These are phyloP conservation scores for Macaria notata DNA, from an alignment of 2,888 invertebrate species.

Conservation along the genomic window DNA sequence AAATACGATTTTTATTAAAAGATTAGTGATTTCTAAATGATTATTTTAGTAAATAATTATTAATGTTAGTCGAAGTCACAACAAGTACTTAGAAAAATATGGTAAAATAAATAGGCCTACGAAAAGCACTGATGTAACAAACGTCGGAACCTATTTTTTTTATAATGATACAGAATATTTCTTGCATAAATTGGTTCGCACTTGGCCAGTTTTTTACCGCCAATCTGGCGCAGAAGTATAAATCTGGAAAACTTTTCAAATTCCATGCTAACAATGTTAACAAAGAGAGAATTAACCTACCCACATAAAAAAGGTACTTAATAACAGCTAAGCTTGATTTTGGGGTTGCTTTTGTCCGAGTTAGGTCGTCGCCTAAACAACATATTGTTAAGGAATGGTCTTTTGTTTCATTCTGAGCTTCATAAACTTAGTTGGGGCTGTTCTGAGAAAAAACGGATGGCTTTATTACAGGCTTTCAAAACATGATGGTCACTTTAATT, in stretches of 20 bases:
- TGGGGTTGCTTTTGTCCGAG: slow-evolving; percentile 43
- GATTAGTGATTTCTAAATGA: no score
- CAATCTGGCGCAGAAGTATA: slow-evolving; percentile 29
- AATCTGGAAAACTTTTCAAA: slow-evolving; percentile 29
- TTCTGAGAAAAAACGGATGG: slow-evolving; percentile 1
- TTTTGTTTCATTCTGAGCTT: slow-evolving; percentile 24
- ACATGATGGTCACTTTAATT: background rate
- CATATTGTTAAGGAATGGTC: slow-evolving; percentile 30
- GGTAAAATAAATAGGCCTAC: no score
- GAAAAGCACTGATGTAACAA: no score
- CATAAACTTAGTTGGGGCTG: slow-evolving; percentile 12
- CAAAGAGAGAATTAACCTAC: slow-evolving; percentile 32
- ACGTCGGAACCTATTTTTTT: no score
- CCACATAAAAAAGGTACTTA: slow-evolving; percentile 38
- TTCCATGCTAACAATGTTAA: slow-evolving; percentile 29
- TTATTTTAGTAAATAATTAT: no score
- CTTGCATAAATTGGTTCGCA: no score
- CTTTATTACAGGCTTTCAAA: background rate
- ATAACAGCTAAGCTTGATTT: slow-evolving; percentile 40
- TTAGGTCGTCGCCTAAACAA: slow-evolving; percentile 38
- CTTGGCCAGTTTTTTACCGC: slow-evolving; percentile 15
- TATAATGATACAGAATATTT: no score
- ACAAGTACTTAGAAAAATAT: no score
- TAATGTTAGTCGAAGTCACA: no score
- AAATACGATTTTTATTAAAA: no score